Base-by-base conservation (phyloP, 1,140 invertebrate genomes). In the Coptotermes formosanus region DNA sequence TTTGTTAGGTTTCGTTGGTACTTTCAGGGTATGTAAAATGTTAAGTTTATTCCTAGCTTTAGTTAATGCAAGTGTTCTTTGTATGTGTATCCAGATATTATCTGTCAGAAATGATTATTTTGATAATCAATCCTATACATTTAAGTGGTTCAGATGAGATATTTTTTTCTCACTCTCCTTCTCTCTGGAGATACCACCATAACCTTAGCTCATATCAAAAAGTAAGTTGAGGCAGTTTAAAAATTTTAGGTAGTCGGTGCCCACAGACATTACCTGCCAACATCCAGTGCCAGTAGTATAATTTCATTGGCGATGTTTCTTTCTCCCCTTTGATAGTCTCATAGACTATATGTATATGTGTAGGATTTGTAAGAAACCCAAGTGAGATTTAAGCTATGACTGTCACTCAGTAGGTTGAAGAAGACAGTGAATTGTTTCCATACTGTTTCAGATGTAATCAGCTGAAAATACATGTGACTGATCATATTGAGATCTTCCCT, bases 401-500 rank as follows among this genome's bases (percentile, higher is more conserved):
- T 75, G n/a, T 75, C 64, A 75, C 30, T n/a, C n/a, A 75, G n/a
- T 75, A 75, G 64, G 64, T 75, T 30, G 64, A 75, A 75, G 64
- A 75, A 75, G n/a, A 25, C 64, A 75, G n/a, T 75, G 64, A 30
- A 30, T 8, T 75, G 64, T 30, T 75, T 9, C 64, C 64, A 75
- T 25, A 75, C 64, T 75, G n/a, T 30, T 21, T 64, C 59, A 64
- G 21, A 64, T 30, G 16, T 75, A 75, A 75, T 75, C 9, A 75
- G 64, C 64, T 75, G 64, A 75, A 11, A n/a, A 75, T n/a, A 30
- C 25, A 75, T 75, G n/a, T 75, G 64, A 75, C 64, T 75, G 64
- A 75, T 75, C n/a, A 75, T 75, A 75, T 75, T 75, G 64, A 75
- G 64, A 75, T 75, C 64, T 30, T 75, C 64, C 64, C 64, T n/a